Percentiles rank a stretch among this genome's conserved stretches.
These are phyloP conservation scores for Siniperca chuatsi DNA, from an alignment of 2,113 vertebrate genomes.

Conservation along the genomic window DNA sequence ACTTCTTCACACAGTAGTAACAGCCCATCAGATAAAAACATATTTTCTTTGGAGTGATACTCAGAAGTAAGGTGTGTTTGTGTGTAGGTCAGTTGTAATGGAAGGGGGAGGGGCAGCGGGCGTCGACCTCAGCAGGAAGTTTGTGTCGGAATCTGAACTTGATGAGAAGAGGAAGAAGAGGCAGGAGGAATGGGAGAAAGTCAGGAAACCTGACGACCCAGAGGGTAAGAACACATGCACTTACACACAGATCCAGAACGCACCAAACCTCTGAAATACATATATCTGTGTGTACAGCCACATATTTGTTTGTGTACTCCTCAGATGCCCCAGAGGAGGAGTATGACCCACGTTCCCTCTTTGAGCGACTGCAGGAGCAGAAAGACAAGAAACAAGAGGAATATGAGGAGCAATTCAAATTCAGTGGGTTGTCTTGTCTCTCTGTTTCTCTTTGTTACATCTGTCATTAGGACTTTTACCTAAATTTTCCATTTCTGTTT, in stretches of 20 bases:
- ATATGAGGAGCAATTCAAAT: conserved; percentile 98
- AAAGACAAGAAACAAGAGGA: conserved; percentile 98
- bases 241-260: not conserved
- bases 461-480: not conserved
- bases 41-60: not conserved
- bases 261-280: not conserved
- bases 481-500: not conserved
- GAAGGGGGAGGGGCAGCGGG: conserved; percentile 85
- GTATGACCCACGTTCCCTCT: conserved; percentile 93
- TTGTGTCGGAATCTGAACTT: conserved; percentile 93
- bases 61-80: not conserved
- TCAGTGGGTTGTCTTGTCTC: conserved; percentile 87
- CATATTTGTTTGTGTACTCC: conserved; percentile 44
- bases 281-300: not conserved
- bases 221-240: conserved; percentile 83
- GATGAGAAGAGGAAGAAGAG: conserved; percentile 94
- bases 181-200: conserved; percentile 99
- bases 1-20: conserved; percentile 28
- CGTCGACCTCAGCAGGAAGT: conserved; percentile 92
- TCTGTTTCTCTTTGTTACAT: not conserved
- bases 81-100: conserved; percentile 77
- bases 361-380: conserved; percentile 95
- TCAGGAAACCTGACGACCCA: conserved; percentile 96
- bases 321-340: conserved; percentile 95
- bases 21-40: not conserved